Evolutionary conservation across 2,888 invertebrate species (phyloP).

Genomic region (Pristionchus arcanus): DNA sequence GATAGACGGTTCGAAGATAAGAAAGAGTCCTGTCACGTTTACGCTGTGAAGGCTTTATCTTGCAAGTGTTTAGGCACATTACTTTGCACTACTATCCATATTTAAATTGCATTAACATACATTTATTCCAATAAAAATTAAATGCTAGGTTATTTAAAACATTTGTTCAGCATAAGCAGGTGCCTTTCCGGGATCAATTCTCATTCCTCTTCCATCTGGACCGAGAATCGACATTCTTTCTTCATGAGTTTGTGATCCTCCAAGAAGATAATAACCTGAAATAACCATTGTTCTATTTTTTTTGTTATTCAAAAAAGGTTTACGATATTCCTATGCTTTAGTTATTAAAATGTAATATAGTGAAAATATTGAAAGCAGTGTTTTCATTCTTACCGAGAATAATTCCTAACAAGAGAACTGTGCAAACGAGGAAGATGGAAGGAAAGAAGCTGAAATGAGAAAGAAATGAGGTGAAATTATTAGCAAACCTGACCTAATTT

Average conservation of each 20-base stretch:
- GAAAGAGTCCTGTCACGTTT: no score
- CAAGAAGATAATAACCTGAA: background rate
- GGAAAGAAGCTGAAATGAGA: background rate
- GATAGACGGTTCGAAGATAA: no score
- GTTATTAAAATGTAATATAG: background rate
- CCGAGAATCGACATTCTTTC: conserved; percentile 40
- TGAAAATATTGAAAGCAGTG: no score
- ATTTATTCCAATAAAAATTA: background rate
- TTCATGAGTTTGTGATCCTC: background rate
- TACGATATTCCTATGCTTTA: background rate
- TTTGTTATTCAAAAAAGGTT: background rate
- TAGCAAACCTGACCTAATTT: background rate
- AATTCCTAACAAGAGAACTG: conserved; percentile 27
- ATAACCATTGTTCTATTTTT: background rate
- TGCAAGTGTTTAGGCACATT: no score
- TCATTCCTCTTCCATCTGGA: conserved; percentile 38
- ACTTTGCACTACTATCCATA: no score
- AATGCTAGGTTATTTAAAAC: background rate
- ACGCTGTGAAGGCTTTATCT: no score
- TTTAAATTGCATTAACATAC: no score
- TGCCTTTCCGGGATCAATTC: background rate
- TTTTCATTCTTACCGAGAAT: background rate
- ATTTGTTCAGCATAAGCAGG: conserved; percentile 36
- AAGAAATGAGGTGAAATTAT: background rate
- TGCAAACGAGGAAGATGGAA: conserved; percentile 27